Evolutionary conservation across 2,113 vertebrate species (phyloP), one percentile per base, ranked within the genome.

Genomic region (Lontra canadensis): DNA sequence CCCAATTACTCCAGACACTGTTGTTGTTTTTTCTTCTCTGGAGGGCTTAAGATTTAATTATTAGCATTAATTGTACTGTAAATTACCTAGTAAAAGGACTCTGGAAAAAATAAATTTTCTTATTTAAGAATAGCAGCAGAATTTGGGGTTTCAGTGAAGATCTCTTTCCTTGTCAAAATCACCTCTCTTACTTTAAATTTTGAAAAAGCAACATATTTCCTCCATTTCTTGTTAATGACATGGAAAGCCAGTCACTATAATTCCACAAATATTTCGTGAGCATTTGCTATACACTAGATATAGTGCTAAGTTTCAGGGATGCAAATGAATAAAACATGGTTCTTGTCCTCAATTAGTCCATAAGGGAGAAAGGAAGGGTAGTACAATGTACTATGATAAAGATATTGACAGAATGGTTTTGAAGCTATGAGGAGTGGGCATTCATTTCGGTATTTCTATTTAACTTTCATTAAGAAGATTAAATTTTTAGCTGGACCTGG

Each of bases 1-100:
- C 65, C 88, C 80, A 93, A 34, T 88, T 94, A 95, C 42, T 55
- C 69, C 10, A 95, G 81, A 93, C 13, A 73, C 9, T 84, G 34
- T 67, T 97, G 63, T 82, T 20, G 3, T 67, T 95, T 96, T 21
- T 79, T 79, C 69, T 97, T 95, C 95, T 97, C 89, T 95, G 69
- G 47, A 95, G 23, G 21, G 10, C 81, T 87, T 94, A 65, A 59
- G 86, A 34, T 10, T 90, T 97, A 95, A 96, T 94, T 92, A 23
- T 92, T 61, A 12, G 12, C 26, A 97, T 96, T 83, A 97, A 85
- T 47, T 80, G 69, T 65, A 12, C 96, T 95, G 6, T 39, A 93
- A 97, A 61, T 80, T 94, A 25, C 90, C 98, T 96, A 83, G 97
- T 91, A 76, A 95, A 63, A 94, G 10, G 63, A 78, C 88, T 57